phyloP scores from a whole-genome alignment of 2,113 vertebrate genomes.

The Chrysochloris asiatica region DNA sequence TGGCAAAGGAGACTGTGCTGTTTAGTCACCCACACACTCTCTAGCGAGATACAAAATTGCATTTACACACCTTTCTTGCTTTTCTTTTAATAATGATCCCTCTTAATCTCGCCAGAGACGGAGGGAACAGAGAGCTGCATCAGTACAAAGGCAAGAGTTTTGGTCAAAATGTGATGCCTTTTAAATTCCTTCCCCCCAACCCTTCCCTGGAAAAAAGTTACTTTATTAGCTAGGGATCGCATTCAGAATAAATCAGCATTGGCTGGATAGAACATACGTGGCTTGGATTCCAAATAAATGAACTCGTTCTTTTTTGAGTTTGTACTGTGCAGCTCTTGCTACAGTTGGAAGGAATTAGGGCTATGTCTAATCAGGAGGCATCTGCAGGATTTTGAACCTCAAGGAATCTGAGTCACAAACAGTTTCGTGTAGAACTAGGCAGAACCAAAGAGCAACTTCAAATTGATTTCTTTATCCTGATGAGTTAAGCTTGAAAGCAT shows the following conservation, averaged over 20 bases:
- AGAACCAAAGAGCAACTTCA: conserved; percentile 59
- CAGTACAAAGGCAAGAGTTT: conserved; percentile 85
- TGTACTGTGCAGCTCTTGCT: conserved; percentile 87
- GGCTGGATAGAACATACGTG: conserved; percentile 68
- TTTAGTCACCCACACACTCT: conserved; percentile 58
- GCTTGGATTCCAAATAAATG: conserved; percentile 67
- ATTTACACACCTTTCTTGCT: conserved; percentile 72
- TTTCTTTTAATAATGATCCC: conserved; percentile 79
- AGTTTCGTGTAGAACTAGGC: conserved; percentile 62
- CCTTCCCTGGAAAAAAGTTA: conserved; percentile 58
- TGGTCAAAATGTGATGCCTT: conserved; percentile 82
- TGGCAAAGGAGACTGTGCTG: conserved; percentile 56
- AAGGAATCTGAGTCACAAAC: conserved; percentile 26
- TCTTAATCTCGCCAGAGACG: conserved; percentile 78
- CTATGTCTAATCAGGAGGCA: conserved; percentile 84
- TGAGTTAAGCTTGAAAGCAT: conserved; percentile 62
- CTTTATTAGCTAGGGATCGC: conserved; percentile 69
- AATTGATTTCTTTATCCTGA: conserved; percentile 71
- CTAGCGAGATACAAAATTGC: conserved; percentile 68
- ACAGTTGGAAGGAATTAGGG: conserved; percentile 81
- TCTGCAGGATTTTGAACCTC: conserved; percentile 78
- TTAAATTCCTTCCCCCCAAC: conserved; percentile 74
- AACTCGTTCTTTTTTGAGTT: conserved; percentile 78
- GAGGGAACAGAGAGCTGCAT: conserved; percentile 81
- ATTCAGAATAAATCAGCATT: conserved; percentile 81